Base-by-base conservation (phyloP, 1,140 invertebrate species). In the Zaprionus capensis region DNA sequence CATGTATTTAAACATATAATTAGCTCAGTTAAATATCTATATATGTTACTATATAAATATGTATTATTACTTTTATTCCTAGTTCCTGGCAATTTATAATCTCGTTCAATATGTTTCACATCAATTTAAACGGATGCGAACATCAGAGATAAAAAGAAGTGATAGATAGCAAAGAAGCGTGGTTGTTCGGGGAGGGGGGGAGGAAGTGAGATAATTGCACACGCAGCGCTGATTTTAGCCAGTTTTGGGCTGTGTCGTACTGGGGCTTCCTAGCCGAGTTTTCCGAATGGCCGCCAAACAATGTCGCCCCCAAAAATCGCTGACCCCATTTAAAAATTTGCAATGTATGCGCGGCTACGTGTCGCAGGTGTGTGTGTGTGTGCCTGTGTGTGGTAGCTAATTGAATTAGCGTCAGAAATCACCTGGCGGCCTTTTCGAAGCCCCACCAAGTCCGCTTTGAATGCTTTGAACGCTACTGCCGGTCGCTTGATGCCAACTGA, bases 251-350 rank as follows among this genome's bases (percentile, higher is more conserved):
- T 28, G 6, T 12, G 58, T 12, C 20, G 58, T 6, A 2, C 2
- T 41, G 75, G 72, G 83, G 82, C 82, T 86, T 86, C 83, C 69
- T 67, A 56, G 20, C 17, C 11, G 26, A 46, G 31, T 26, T 34
- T 22, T 56, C 58, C 66, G 44, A 55, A 71, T 72, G 68, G 64
- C 63, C 67, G 14, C 58, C 59, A 58, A 26, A 70, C 67, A 85
- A 80, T 84, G 81, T 77, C 77, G 81, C 67, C 81, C 81, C 76
- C 82, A 66, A 85, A 85, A 85, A 85, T 81, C 75, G 82, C 82
- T 84, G 82, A 84, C 82, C 82, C 82, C 84, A 81, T 81, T 83
- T 49, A 55, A 73, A 46, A 63, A 73, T 66, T 26, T 28, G 28
- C 64, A 57, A 14, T 17, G 17, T 44, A 20, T 55, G 22, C 5